Evolutionary conservation across 2,888 invertebrate species (phyloP), one percentile per base, ranked within the genome.

Genomic region (Diadegma fenestrale): DNA sequence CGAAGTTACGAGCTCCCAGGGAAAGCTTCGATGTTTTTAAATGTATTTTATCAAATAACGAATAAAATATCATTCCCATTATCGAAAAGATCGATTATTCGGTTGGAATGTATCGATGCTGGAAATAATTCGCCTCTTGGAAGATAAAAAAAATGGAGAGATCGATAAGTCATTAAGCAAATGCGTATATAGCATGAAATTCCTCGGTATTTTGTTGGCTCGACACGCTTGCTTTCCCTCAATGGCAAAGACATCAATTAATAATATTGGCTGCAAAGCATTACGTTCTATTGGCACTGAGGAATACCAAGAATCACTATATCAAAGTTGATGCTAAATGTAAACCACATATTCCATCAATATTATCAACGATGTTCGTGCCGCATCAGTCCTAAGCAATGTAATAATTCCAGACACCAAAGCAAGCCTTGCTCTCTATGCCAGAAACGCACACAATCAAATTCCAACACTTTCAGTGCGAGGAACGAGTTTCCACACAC

Each of bases 211-310:
- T n/a, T 48, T n/a, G n/a, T n/a, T 17, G 5, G 7, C 7, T 30
- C 17, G 26, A 45, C 26, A 45, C 26, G 8, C 2, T 22, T 19
- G 10, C n/a, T n/a, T 33, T 33, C 12, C 43, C 48, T 37, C 37
- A 54, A 41, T 51, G 10, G 54, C 41, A 54, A 78, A 54, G 82
- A 51, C 75, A 85, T 85, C 85, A 87, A 88, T 88, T 86, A 85
- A 88, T 86, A 86, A 85, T 84, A 88, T 87, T 87, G 84, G 85
- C 77, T 51, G 82, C 80, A 80, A 82, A 77, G 75, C 80, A 72
- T 69, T 45, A 48, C 80, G 75, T 82, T 80, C 84, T 75, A 80
- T 80, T 76, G 75, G 71, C 69, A 79, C 51, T 41, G 80, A 77
- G 80, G 68, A 48, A 45, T 68, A 54, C 77, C 61, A 54, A 37